A percentile compares a stretch with the other conserved stretches of the same genome.
Evolutionary conservation across 2,888 invertebrate species (phyloP).

Genomic region (Cerastis rubricosa): DNA sequence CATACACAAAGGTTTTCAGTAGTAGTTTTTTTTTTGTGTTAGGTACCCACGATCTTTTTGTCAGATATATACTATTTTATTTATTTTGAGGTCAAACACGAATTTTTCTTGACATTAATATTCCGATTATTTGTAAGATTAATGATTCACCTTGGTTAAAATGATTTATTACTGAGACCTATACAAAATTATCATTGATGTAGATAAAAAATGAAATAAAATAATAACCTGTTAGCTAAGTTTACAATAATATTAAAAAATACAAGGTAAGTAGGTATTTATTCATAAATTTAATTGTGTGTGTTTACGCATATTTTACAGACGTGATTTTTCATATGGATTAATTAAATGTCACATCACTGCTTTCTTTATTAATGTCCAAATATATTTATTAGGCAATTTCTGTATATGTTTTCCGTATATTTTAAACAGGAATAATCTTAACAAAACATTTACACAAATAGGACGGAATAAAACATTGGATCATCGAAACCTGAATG

Average conservation of each 20-base stretch:
- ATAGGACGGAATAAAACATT: not conserved
- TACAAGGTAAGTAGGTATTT: not conserved
- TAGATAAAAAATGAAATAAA: not conserved
- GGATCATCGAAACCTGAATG: constrained; percentile 23
- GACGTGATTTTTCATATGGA: not conserved
- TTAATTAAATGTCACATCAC: constrained; percentile 1
- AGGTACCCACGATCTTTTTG: constrained; percentile 9
- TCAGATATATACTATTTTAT: not conserved
- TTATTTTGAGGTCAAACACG: not conserved
- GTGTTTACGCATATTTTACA: not conserved
- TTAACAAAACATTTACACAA: not conserved
- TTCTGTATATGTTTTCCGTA: too few relatives aligned
- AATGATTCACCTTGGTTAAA: constrained; percentile 11
- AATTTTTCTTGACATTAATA: constrained; percentile 3
- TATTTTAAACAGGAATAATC: not conserved
- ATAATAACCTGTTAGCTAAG: not conserved
- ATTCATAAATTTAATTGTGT: constrained; percentile 8
- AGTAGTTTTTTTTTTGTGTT: constrained; percentile 14
- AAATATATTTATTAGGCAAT: not conserved
- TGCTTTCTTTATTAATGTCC: not conserved
- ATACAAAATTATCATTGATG: not conserved
- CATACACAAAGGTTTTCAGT: not conserved
- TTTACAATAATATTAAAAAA: not conserved
- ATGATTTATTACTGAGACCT: constrained; percentile 6
- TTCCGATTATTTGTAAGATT: constrained; percentile 15